These are phyloP conservation scores for Axis porcinus DNA, from an alignment of 2,113 vertebrate species.

Conservation along the genomic window DNA sequence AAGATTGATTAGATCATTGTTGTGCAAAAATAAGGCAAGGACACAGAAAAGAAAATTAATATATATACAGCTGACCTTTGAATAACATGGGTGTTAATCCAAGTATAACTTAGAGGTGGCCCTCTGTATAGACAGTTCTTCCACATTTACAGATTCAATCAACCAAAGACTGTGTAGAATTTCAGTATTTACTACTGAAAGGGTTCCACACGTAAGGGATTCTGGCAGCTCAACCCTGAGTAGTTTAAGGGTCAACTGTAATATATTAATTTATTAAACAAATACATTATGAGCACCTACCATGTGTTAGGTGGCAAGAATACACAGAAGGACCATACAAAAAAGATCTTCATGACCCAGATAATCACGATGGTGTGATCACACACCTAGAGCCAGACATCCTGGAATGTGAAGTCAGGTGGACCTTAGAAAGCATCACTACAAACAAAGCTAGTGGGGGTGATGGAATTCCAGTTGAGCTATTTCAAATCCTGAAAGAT, in stretches of 20 bases:
- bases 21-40: neutral
- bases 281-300: neutral
- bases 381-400: too few relatives aligned
- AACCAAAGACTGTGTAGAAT: neutral
- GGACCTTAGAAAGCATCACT: too few relatives aligned
- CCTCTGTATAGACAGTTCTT: neutral
- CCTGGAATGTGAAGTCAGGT: too few relatives aligned
- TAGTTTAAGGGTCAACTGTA: neutral
- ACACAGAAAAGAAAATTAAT: conserved; percentile 28
- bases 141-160: neutral
- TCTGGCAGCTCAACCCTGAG: neutral
- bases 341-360: too few relatives aligned
- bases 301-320: neutral
- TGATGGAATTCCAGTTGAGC: too few relatives aligned
- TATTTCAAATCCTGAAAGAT: too few relatives aligned
- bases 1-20: conserved; percentile 30
- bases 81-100: neutral
- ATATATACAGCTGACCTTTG: neutral
- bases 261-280: conserved; percentile 22
- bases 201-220: rapidly evolving
- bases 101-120: neutral
- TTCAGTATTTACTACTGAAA: neutral
- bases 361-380: too few relatives aligned
- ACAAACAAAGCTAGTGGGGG: too few relatives aligned
- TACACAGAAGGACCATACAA: too few relatives aligned